Base-by-base conservation (phyloP, 2,888 invertebrate species). In the Spisula subtruncata region DNA sequence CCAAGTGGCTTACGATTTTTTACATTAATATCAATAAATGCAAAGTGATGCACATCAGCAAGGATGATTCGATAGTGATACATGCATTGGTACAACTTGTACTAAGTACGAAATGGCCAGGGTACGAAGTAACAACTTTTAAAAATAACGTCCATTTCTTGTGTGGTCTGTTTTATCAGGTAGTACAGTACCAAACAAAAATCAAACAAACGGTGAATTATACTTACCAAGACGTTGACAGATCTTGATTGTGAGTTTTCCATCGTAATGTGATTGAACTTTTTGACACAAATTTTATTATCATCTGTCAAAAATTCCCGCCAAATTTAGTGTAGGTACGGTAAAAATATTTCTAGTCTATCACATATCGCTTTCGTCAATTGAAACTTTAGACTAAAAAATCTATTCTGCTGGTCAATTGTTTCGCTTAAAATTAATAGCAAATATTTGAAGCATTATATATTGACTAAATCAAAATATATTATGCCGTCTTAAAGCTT, bases 271-370 rank as follows among this genome's bases (percentile, higher is more conserved):
- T 51, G 41, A 5, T 8, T 41, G 41, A 51, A 10, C 51, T 16
- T 51, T 51, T 14, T 16, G 51, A 51, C 16, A 10, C 51, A 16
- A 12, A n/a, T 60, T 60, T 25, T 4, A 46, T n/a, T 81, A n/a
- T 51, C 6, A 85, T 35, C 75, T 85, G 85, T 85, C 85, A 85
- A 79, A 85, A 18, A 48, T 79, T 85, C 85, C 75, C 85, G 85
- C 85, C 85, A 85, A 66, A 46, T 46, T 12, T 25, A 51, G 20
- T 66, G 10, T 25, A 0, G 25, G 60, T n/a, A 25, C n/a, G 60
- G 60, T 66, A 66, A 66, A 66, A 66, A 4, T 66, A 66, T 66
- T 25, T 66, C 25, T n/a, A 4, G 51, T 25, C 12, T 25, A 6
- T 8, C 10, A 66, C n/a, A 25, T 66, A 66, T 66, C 60, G 60